A percentile compares a stretch with the other conserved stretches of the same genome.
These are phyloP conservation scores for Cavia aperea DNA, from an alignment of 2,113 vertebrate species.

Conservation along the genomic window DNA sequence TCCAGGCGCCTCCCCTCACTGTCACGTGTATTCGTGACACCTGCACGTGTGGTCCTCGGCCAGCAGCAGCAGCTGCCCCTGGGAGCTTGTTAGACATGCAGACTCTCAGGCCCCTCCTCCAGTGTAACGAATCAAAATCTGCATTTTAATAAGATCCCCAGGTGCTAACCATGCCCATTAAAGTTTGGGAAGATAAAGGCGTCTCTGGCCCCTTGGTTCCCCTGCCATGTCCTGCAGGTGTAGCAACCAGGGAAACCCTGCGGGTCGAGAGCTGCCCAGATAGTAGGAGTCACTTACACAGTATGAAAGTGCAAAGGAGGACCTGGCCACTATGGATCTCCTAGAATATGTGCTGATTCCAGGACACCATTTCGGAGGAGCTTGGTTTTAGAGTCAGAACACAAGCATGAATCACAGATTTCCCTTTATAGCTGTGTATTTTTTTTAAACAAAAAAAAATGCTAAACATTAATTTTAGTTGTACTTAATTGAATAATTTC, in stretches of 20 bases:
- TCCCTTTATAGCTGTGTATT: constrained; percentile 77
- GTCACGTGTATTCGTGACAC: too few species aligned
- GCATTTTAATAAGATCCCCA: constrained; percentile 47
- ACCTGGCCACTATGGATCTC: background rate
- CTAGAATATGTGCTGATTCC: constrained; percentile 33
- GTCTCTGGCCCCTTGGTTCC: background rate
- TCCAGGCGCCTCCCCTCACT: background rate
- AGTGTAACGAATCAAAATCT: constrained; percentile 3
- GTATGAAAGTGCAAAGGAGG: background rate
- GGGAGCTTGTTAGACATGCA: background rate
- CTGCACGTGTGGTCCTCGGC: background rate
- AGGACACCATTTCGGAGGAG: constrained; percentile 73
- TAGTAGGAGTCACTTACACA: background rate
- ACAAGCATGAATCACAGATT: constrained; percentile 68
- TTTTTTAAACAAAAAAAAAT: constrained; percentile 80
- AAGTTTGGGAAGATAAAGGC: background rate
- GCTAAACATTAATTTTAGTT: constrained; percentile 84
- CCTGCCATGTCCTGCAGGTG: background rate
- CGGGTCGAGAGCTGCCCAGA: background rate
- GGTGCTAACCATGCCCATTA: background rate
- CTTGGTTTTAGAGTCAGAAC: constrained; percentile 73
- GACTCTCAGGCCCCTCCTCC: background rate
- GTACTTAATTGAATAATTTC: constrained; percentile 91
- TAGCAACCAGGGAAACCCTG: background rate
- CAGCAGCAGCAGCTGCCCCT: background rate